Conservation (phyloP, 2,888 invertebrate species). For the Liopterus haemorrhoidalis region DNA sequence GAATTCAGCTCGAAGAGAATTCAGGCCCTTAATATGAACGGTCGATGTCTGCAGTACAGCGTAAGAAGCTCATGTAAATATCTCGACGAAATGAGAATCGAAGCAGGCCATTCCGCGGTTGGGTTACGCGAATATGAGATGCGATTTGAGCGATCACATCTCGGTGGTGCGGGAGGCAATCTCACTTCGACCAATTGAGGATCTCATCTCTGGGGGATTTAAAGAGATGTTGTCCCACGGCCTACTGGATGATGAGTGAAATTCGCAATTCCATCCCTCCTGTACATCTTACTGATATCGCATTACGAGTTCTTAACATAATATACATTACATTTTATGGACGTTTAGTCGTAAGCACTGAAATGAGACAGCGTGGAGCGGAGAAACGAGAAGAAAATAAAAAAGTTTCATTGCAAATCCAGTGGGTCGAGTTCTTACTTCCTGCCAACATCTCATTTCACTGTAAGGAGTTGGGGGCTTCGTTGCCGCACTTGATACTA, state of each 20-base stretch:
- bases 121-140: conserved; percentile 38
- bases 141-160: conserved; percentile 40
- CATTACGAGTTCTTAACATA: conserved; percentile 42
- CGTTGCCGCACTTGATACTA: conserved; percentile 37
- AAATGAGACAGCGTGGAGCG: too few relatives aligned
- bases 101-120: conserved; percentile 36
- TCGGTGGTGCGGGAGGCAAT: conserved; percentile 33
- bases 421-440: conserved; percentile 38
- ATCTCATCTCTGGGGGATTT: conserved; percentile 42
- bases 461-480: conserved; percentile 36
- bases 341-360: conserved; percentile 43
- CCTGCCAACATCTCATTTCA: conserved; percentile 43
- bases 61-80: conserved; percentile 24
- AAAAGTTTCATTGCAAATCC: conserved; percentile 43
- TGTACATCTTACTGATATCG: conserved; percentile 38
- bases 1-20: conserved; percentile 6
- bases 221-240: conserved; percentile 18
- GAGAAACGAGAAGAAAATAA: conserved; percentile 43
- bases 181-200: conserved; percentile 42
- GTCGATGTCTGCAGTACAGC: conserved; percentile 10
- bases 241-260: neutral
- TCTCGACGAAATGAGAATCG: conserved; percentile 21
- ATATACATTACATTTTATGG: conserved; percentile 46
- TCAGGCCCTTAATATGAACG: conserved; percentile 5
- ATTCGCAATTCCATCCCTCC: neutral